Evolutionary conservation across 2,113 vertebrate species (phyloP).

Genomic region (Larimichthys crocea): DNA sequence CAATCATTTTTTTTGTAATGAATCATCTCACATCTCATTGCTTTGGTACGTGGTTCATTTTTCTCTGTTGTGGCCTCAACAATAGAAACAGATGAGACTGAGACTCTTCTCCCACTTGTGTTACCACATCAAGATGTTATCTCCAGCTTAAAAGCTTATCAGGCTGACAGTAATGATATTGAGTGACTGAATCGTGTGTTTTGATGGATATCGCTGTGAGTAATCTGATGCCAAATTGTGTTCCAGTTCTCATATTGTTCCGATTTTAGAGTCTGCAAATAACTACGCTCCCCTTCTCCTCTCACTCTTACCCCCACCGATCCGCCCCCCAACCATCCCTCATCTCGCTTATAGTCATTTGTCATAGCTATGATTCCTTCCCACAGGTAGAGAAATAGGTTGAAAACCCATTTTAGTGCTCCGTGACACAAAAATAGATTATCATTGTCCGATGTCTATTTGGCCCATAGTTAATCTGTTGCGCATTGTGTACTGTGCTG

Average conservation of each 20-base stretch:
- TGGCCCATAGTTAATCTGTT: slow-evolving; percentile 66
- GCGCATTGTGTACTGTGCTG: slow-evolving; percentile 48
- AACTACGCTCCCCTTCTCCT: slow-evolving; percentile 51
- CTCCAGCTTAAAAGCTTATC: slow-evolving; percentile 78
- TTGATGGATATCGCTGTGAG: slow-evolving; percentile 81
- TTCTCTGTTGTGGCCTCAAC: slow-evolving; percentile 46
- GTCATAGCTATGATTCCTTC: slow-evolving; percentile 75
- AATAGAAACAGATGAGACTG: slow-evolving; percentile 63
- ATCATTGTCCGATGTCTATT: slow-evolving; percentile 68
- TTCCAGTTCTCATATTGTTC: slow-evolving; percentile 77
- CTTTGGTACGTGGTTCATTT: slow-evolving; percentile 32
- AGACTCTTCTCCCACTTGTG: slow-evolving; percentile 62
- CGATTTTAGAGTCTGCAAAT: slow-evolving; percentile 72
- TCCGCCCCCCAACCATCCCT: slow-evolving; percentile 22
- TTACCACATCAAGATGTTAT: slow-evolving; percentile 77
- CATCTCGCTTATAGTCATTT: slow-evolving; percentile 66
- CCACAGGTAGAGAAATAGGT: slow-evolving; percentile 70
- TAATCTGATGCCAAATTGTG: slow-evolving; percentile 79
- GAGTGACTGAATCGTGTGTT: slow-evolving; percentile 79
- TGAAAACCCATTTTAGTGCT: slow-evolving; percentile 76
- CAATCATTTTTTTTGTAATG: slow-evolving; percentile 55
- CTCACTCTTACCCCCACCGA: slow-evolving; percentile 11
- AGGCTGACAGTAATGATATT: slow-evolving; percentile 73
- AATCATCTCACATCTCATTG: slow-evolving; percentile 50
- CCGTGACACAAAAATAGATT: slow-evolving; percentile 75